These are phyloP conservation scores for Ruditapes philippinarum DNA, from an alignment of 1,140 invertebrate species.

Conservation along the genomic window DNA sequence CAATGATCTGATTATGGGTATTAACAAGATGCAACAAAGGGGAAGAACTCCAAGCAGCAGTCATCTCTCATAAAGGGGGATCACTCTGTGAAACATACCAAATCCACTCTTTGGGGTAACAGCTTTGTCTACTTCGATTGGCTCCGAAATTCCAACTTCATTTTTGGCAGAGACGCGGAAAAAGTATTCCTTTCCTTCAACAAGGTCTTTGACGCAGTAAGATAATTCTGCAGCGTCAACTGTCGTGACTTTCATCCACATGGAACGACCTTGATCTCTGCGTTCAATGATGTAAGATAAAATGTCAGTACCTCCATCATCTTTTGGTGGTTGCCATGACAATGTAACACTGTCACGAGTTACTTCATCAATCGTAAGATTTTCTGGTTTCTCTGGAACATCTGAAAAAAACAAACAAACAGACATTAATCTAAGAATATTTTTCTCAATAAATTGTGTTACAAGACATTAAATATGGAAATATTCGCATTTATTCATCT, in stretches of 20 bases:
- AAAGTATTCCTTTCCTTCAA: slow-evolving; percentile 97
- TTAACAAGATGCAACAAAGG: slow-evolving; percentile 38
- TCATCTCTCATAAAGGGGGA: slow-evolving; percentile 41
- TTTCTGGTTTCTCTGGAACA: slow-evolving; percentile 70
- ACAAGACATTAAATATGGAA: too few species aligned
- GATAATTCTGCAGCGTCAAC: slow-evolving; percentile 68
- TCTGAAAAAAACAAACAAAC: slow-evolving; percentile 55
- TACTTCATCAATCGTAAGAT: slow-evolving; percentile 89
- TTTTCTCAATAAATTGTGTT: too few species aligned
- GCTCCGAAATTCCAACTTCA: slow-evolving; percentile 94
- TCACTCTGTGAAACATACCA: slow-evolving; percentile 77
- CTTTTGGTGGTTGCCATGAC: slow-evolving; percentile 85
- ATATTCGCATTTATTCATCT: too few species aligned
- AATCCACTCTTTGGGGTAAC: slow-evolving; percentile 81
- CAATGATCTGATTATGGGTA: not conserved
- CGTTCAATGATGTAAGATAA: slow-evolving; percentile 95
- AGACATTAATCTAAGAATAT: too few species aligned
- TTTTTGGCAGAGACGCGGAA: slow-evolving; percentile 97
- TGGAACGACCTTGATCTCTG: slow-evolving; percentile 96
- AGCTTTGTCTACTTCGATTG: slow-evolving; percentile 90
- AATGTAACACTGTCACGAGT: slow-evolving; percentile 92
- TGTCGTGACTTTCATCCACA: slow-evolving; percentile 90
- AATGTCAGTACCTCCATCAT: slow-evolving; percentile 89
- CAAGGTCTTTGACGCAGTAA: slow-evolving; percentile 88
- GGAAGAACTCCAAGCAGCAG: slow-evolving; percentile 43